Evolutionary conservation across 2,797 vertebrate genomes (phyloP).

Genomic region (Phataginus tricuspis): DNA sequence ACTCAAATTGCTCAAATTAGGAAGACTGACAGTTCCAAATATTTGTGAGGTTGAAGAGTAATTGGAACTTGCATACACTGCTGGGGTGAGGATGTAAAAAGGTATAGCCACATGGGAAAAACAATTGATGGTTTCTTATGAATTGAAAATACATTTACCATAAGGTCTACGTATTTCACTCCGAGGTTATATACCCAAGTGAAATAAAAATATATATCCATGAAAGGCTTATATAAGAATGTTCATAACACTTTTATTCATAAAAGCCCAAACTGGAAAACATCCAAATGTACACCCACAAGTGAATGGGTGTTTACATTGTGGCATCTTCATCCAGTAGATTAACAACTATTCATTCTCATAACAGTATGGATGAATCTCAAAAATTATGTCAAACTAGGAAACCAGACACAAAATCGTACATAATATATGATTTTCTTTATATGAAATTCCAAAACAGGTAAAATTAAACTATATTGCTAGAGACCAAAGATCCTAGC

Average conservation of each 20-base stretch:
- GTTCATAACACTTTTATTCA: background rate
- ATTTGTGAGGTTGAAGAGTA: background rate
- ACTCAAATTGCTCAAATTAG: background rate
- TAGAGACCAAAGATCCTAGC: background rate
- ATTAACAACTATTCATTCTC: background rate
- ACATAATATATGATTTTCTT: background rate
- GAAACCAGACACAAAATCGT: background rate
- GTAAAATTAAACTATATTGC: background rate
- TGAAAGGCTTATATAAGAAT: background rate
- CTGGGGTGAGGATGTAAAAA: background rate
- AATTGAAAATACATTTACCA: background rate
- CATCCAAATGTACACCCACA: background rate
- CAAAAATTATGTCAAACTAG: background rate
- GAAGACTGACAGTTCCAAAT: background rate
- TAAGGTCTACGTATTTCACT: background rate
- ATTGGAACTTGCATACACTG: background rate
- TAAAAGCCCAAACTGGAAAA: background rate
- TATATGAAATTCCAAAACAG: background rate
- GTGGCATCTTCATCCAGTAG: background rate
- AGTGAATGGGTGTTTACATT: background rate
- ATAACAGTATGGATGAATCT: background rate
- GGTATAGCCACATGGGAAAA: background rate
- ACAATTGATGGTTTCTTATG: background rate
- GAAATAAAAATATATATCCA: background rate
- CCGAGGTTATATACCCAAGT: background rate